Evolutionary conservation across 2,113 vertebrate species (phyloP), one percentile per base, ranked within the genome.

Genomic region (Probosciger aterrimus): DNA sequence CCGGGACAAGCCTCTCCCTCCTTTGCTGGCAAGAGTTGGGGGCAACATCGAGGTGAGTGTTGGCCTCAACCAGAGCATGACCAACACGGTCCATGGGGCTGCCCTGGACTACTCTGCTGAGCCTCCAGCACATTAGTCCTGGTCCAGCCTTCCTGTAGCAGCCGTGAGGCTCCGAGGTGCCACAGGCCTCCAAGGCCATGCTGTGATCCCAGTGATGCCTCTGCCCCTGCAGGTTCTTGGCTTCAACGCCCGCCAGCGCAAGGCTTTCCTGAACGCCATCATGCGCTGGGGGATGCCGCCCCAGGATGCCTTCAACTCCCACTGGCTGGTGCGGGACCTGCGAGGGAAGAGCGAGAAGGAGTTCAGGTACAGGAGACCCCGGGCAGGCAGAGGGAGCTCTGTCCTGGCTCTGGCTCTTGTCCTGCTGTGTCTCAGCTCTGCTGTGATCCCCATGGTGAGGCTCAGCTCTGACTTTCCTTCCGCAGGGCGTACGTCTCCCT

Each of bases 261-360:
- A 99, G 95, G 99, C 99, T 3, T 99, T 99, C 96, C 97, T 99
- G 71, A 99, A 99, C 0, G 99, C 99, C 75, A 99, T 99, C 97
- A 99, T 99, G 99, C 99, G 99, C 88, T 99, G 99, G 99, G 99
- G 99, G 15, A 99, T 99, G 99, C 99, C 99, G 0, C 99, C 99
- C 10, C 99, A 99, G 97, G 99, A 99, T 0, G 99, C 99, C 71
- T 99, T 99, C 98, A 99, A 99, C 97, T 99, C 99, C 13, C 99
- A 99, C 82, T 99, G 99, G 99, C 98, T 99, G 88, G 99, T 99
- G 53, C 96, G 99, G 41, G 99, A 99, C 92, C 98, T 99, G 62
- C 98, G 99, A 4, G 99, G 99, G 43, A 99, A 99, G 97, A 99
- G 98, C 0, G 99, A 99, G 97, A 99, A 99, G 37, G 99, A 99